Base-by-base conservation (phyloP, 1,140 invertebrate species). In the Musca domestica region DNA sequence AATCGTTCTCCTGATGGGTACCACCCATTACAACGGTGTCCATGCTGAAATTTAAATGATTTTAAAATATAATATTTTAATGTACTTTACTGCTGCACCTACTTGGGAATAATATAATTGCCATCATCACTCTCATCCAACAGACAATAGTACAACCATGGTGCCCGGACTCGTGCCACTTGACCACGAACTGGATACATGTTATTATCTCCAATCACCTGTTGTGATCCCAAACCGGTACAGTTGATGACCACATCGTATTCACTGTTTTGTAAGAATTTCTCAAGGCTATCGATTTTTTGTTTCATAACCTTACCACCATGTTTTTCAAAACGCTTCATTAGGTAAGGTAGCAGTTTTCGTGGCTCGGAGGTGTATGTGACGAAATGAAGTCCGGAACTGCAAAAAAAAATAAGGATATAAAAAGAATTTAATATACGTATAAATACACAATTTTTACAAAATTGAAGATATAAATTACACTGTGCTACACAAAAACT, bases 61-160 rank as follows among this genome's bases (percentile, higher is more conserved):
- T 64, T 61, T 19, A 68, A 54, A 64, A n/a, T n/a, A n/a, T n/a
- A 27, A 0, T 15, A 30, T 34, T 51, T 34, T 12, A 19, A 64
- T 19, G 9, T 41, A 41, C 17, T 34, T 41, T 64, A 25, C 2
- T 22, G 9, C 5, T 34, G 2, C 41, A 72, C 70, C 65, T 85
- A 92, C 90, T 92, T 92, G 27, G 91, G 89, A 75, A 93, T 90
- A 25, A 93, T 86, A 72, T 92, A 92, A 79, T 88, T 85, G 61
- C 86, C 87, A 67, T 85, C 82, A 58, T 86, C 84, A 23, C 82
- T 83, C 22, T 87, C 84, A 66, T 86, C 86, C 7, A 88, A 69
- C 15, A 88, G 72, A 12, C 75, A 81, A 23, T 85, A 80, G 71
- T 86, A 87, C 6, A 87, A 74, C 88, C 89, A 90, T 14, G 87